phyloP scores from a whole-genome alignment of 2,888 invertebrate species.

The Melinopterus prodromus region DNA sequence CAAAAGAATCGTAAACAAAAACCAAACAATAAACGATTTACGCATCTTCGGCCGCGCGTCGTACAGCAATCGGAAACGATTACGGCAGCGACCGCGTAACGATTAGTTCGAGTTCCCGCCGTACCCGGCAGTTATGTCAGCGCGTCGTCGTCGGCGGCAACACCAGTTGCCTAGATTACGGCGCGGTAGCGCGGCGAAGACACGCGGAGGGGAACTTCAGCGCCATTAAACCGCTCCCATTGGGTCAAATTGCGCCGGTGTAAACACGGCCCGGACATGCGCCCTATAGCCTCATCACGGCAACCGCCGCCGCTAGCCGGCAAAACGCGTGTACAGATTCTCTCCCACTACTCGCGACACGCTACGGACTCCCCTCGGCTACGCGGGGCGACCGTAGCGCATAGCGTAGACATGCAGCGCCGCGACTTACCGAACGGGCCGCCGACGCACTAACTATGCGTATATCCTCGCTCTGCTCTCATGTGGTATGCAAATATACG shows the following conservation, averaged over 20 bases:
- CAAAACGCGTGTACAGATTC: not conserved
- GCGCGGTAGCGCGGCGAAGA: slow-evolving; percentile 10
- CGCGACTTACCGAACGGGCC: slow-evolving; percentile 13
- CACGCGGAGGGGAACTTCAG: slow-evolving; percentile 49
- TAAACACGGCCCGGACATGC: slow-evolving; percentile 42
- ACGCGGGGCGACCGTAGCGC: not conserved
- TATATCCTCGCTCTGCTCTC: slow-evolving; percentile 38
- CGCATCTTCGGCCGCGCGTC: too few species aligned
- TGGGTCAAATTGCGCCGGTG: slow-evolving; percentile 52
- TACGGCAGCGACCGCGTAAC: not conserved
- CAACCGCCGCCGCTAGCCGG: not conserved
- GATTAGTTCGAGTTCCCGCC: not conserved
- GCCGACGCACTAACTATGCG: slow-evolving; percentile 10
- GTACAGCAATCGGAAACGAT: too few species aligned
- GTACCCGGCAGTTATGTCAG: not conserved
- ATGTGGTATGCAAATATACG: slow-evolving; percentile 57
- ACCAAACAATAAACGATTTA: too few species aligned
- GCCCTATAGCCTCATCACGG: slow-evolving; percentile 21
- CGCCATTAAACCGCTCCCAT: slow-evolving; percentile 54
- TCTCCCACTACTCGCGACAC: not conserved
- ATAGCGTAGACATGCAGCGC: too few species aligned
- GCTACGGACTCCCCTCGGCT: slow-evolving; percentile 5
- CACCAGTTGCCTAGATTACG: not conserved
- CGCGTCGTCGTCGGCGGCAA: not conserved
- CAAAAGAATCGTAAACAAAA: too few species aligned